These are phyloP conservation scores for Muscidifurax raptorellus DNA, from an alignment of 1,140 invertebrate species.

Conservation along the genomic window DNA sequence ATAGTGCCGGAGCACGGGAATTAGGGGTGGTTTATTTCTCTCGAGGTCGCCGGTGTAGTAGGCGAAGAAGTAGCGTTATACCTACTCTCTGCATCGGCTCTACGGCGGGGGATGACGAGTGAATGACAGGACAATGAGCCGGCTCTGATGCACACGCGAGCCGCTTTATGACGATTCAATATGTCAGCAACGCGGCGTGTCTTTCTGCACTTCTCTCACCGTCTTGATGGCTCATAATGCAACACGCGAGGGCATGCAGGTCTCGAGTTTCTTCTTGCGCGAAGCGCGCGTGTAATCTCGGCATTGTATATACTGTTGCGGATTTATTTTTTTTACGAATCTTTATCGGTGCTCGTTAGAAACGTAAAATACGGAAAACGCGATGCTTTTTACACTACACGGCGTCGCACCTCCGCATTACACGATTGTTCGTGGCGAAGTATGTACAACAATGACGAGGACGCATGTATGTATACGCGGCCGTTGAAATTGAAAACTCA, in stretches of 20 bases:
- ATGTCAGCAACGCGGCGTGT: constrained; percentile 60
- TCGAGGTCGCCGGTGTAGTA: constrained; percentile 46
- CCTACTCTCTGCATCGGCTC: neutral
- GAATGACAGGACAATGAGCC: constrained; percentile 76
- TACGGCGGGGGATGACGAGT: constrained; percentile 72
- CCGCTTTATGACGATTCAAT: constrained; percentile 76
- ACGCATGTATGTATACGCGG: too few relatives aligned
- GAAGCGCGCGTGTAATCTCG: neutral
- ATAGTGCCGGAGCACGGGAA: constrained; percentile 55
- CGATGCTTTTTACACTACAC: too few relatives aligned
- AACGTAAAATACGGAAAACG: neutral
- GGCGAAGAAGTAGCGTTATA: constrained; percentile 36
- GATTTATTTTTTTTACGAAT: neutral
- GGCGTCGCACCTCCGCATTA: too few relatives aligned
- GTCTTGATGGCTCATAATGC: constrained; percentile 56
- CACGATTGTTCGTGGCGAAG: too few relatives aligned
- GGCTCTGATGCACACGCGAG: constrained; percentile 71
- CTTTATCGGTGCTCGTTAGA: neutral
- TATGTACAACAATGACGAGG: too few relatives aligned
- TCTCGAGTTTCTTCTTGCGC: constrained; percentile 67
- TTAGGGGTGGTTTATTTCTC: constrained; percentile 75
- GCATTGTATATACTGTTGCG: neutral
- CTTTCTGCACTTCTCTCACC: constrained; percentile 63
- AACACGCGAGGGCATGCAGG: constrained; percentile 34
- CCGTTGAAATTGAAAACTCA: constrained; percentile 20